Evolutionary conservation across 2,888 invertebrate species (phyloP), one percentile per base, ranked within the genome.

Genomic region (Enchytraeus crypticus): DNA sequence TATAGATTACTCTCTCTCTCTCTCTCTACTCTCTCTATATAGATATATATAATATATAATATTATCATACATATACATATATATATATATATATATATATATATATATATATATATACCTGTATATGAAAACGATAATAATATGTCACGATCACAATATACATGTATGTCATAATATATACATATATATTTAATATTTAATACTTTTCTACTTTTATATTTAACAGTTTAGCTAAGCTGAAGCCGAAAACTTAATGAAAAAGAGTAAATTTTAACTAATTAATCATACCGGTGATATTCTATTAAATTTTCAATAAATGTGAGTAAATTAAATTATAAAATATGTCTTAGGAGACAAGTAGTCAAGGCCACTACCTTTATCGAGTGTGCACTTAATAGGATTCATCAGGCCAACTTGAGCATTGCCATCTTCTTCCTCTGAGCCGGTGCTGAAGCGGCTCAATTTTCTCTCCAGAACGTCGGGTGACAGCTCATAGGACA

Each of bases 391-490:
- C 26, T 47, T 47, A 47, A 47, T 47, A 8, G 49, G 49, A 47
- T 47, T 23, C 8, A 53, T 43, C 5, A 27, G 32, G 26, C 49
- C 61, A n/a, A n/a, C n/a, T n/a, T n/a, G n/a, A 21, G 23, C 32
- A 1, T 14, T 4, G 5, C 38, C 43, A n/a, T 27, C 34, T 30
- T 51, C 45, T 21, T 57, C 51, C 29, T 61, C 53, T 53, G 59
- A 62, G 11, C 46, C 53, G 26, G 38, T 23, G 47, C 46, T 34
- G 32, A 53, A 62, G 8, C 53, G 23, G 45, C 62, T 62, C 54
- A 62, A 45, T 26, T 55, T 62, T 29, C 51, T 59, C 23, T 59
- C 59, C 54, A 62, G 51, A 2, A 43, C 59, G 49, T 54, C 59
- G 14, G 59, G 46, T 5, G 55, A 43, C 1, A 60, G 55, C 29